Evolutionary conservation across 2,797 vertebrate genomes (phyloP).

Genomic region (Rhabdophis nuchalis): DNA sequence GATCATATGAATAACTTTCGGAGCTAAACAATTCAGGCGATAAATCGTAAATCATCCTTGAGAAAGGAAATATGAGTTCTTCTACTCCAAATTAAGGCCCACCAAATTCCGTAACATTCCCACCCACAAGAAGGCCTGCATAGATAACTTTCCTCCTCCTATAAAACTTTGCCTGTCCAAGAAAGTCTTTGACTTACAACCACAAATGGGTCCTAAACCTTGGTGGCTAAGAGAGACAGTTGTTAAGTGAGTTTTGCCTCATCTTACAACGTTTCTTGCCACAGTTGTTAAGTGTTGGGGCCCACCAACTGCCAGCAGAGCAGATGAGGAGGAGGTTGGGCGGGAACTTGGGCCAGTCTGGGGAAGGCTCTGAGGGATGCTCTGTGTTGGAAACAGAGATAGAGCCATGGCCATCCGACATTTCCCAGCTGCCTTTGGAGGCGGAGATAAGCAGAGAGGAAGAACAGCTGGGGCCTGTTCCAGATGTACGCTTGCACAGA

Average conservation of each 20-base stretch:
- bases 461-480: too few relatives aligned
- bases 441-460: too few relatives aligned
- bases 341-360: too few relatives aligned
- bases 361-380: too few relatives aligned
- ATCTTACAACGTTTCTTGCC: too few relatives aligned
- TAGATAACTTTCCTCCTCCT: not conserved
- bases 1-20: not conserved
- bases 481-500: too few relatives aligned
- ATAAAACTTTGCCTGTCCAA: not conserved
- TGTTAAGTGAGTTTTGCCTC: not conserved
- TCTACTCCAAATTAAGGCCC: not conserved
- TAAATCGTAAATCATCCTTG: not conserved
- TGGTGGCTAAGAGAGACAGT: not conserved
- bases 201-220: not conserved
- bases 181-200: not conserved
- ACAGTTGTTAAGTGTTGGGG: not conserved
- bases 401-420: too few relatives aligned
- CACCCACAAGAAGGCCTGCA: not conserved
- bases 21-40: not conserved
- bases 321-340: too few relatives aligned
- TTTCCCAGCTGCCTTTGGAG: too few relatives aligned
- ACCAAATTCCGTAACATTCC: not conserved
- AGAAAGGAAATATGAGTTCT: conserved; percentile 44
- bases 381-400: too few relatives aligned
- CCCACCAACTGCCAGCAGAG: too few relatives aligned